Base-by-base conservation (phyloP, 2,797 vertebrate genomes). In the Kryptopterus vitreolus region DNA sequence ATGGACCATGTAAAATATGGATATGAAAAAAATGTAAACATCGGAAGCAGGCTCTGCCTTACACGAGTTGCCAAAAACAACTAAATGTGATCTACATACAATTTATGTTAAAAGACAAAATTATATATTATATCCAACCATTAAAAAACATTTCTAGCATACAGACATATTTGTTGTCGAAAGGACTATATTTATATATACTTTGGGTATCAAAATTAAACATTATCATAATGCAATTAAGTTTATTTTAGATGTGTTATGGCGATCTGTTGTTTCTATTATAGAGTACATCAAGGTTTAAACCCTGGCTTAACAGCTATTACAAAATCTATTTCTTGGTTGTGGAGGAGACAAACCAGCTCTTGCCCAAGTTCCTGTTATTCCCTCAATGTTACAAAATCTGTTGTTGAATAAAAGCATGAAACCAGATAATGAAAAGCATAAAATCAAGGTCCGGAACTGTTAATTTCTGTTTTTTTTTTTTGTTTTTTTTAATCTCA, bases 381-480 rank as follows among this genome's bases (percentile, higher is more conserved):
- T 29, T 18, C 10, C 68, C 33, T 24, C 29, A 63, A 3, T 10
- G 43, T 48, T 62, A 73, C 20, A 74, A 10, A 55, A 57, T n/a
- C 59, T 22, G 4, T 20, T 38, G 38, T 43, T 43, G 38, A 43
- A 43, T 10, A 43, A 43, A 43, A 43, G 38, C 38, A 6, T 65
- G 9, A 66, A 81, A 33, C 31, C 35, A 15, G 18, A 31, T n/a
- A n/a, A n/a, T n/a, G n/a, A n/a, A n/a, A 71, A 26, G n/a, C 22
- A 46, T 24, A 43, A 66, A 35, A 24, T 8, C 16, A 11, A 61
- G 58, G 58, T 73, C 77, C 12, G 4, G 22, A 6, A 15, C 15
- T 50, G 61, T 18, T 61, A n/a, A 68, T 58, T 74, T 31, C 12
- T 20, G 38, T 63, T 81, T 81, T 76, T 46, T n/a, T n/a, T n/a